A percentile compares a stretch with the other conserved stretches of the same genome.
Evolutionary conservation across 2,797 vertebrate genomes (phyloP).

Genomic region (Chanos chanos): DNA sequence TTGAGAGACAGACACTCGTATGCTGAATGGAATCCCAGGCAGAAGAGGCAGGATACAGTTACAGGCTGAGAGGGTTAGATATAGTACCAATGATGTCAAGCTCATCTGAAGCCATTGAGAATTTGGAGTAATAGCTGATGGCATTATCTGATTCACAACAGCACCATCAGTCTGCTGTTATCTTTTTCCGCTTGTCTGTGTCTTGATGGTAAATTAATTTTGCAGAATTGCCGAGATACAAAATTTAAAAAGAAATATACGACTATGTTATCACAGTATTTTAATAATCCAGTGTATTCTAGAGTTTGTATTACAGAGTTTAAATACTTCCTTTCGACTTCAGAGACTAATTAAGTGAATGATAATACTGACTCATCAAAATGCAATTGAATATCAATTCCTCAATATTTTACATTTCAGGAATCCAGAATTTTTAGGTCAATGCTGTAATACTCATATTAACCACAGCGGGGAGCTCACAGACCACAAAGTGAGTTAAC

Average conservation of each 20-base stretch:
- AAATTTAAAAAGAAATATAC: too few species aligned
- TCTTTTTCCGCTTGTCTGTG: not conserved
- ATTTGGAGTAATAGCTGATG: too few species aligned
- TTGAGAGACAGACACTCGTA: constrained; percentile 1
- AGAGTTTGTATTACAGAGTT: not conserved
- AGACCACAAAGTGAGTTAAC: constrained; percentile 39
- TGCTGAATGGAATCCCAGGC: not conserved
- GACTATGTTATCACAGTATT: too few species aligned
- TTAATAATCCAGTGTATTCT: not conserved
- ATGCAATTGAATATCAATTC: not conserved
- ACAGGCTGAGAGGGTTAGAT: constrained; percentile 25
- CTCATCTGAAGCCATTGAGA: too few species aligned
- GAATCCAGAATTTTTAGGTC: too few species aligned
- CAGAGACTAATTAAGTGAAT: not conserved
- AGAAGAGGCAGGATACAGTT: constrained; percentile 11
- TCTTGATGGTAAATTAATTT: not conserved
- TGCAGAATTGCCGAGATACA: not conserved
- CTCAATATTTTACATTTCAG: too few species aligned
- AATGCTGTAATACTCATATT: constrained; percentile 33
- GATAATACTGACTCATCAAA: not conserved
- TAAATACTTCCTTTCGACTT: too few species aligned
- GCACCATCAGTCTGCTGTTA: too few species aligned
- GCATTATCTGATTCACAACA: too few species aligned
- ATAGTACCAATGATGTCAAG: constrained; percentile 8
- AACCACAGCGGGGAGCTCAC: constrained; percentile 61